Conservation (phyloP, 1,140 invertebrate species). For the Pemphigus obesinymphae region DNA sequence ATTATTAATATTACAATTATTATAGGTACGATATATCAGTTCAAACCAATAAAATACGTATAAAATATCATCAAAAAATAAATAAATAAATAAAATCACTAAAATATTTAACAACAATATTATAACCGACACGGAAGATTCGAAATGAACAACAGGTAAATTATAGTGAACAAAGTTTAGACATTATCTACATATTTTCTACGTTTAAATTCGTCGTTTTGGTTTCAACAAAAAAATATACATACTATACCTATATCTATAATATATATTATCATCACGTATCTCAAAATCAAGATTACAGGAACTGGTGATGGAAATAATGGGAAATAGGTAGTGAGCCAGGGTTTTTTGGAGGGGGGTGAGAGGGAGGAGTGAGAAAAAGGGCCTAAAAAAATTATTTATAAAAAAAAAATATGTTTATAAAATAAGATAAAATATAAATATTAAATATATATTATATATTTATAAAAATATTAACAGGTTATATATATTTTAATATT, state of each 20-base stretch:
- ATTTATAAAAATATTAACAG: background rate
- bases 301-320: no score
- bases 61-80: background rate
- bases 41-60: background rate
- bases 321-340: no score
- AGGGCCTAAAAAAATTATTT: no score
- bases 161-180: background rate
- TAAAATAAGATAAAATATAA: background rate
- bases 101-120: no score
- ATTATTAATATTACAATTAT: background rate
- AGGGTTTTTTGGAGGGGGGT: no score
- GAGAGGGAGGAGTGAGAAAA: no score
- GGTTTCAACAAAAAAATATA: background rate
- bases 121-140: slow-evolving; percentile 10
- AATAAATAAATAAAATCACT: background rate
- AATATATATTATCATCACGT: background rate
- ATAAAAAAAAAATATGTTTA: no score
- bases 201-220: slow-evolving; percentile 7
- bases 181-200: background rate
- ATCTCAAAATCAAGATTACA: no score
- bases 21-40: background rate
- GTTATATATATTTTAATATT: background rate
- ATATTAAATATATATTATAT: background rate
- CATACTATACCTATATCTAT: no score
- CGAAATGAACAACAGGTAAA: background rate